Base-by-base conservation (phyloP, 2,888 invertebrate species). In the Tachina lurida region DNA sequence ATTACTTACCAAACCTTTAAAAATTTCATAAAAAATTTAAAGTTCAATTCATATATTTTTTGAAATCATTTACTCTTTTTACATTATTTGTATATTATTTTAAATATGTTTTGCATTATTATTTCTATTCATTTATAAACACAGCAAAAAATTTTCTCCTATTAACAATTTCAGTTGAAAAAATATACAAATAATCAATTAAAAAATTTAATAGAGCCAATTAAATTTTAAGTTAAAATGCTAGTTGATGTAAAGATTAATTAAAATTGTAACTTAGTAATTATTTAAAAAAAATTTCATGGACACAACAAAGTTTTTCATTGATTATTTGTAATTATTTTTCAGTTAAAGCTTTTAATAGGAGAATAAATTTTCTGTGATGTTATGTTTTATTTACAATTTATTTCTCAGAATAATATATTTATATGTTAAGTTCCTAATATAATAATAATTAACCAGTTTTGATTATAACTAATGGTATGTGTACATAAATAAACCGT, bases 371-470 rank as follows among this genome's bases (percentile, higher is more conserved):
- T 54, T 5, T 47, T 47, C 10, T 52, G 2, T 60, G 56, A 56
- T 45, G 45, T 31, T 31, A 31, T 31, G 1, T 31, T 5, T 7
- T 65, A 80, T 81, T 56, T 81, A 81, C 75, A 81, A 17, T 60
- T 62, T 62, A 8, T 74, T 60, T 47, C 12, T 65, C 19, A 13
- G 12, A 52, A 70, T 31, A 70, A 49, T 70, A 62, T 3, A 71
- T 70, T 81, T 39, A 17, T 15, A 17, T 12, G n/a, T 67, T 19
- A 52, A 31, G 10, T 0, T 75, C 3, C 75, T 75, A 54, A 62
- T 75, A 70, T 58, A 22, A 60, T 62, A 68, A 54, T 56, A 45
- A 54, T 68, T 62, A 75, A 54, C 45, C 39, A 39, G n/a, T 54
- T 19, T 54, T 56, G 3, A 19, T 12, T 45, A n/a, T 13, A 67